Conservation (phyloP, 2,797 vertebrate species). For the Setipinna tenuifilis region DNA sequence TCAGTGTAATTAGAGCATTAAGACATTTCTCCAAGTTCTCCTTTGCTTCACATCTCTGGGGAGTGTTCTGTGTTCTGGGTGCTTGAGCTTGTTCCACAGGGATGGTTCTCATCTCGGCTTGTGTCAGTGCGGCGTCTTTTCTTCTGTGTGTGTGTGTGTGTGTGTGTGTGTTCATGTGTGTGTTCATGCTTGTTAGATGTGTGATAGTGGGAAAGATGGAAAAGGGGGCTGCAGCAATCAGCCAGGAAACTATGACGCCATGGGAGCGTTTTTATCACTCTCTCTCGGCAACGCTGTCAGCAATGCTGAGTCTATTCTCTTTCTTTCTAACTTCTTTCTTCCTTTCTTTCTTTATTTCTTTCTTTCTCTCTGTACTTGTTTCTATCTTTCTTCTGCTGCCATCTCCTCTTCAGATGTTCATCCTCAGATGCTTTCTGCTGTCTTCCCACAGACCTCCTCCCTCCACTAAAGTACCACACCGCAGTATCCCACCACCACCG, state of each 20-base stretch:
- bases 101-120: neutral
- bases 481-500: no score
- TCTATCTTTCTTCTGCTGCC: slow-evolving; percentile 36
- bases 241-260: neutral
- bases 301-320: neutral
- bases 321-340: neutral
- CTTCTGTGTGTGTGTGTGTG: neutral
- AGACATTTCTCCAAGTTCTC: neutral
- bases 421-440: slow-evolving; percentile 19
- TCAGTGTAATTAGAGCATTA: neutral
- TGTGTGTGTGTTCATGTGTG: neutral
- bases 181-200: neutral
- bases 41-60: neutral
- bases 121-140: neutral
- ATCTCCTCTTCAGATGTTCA: slow-evolving; percentile 32
- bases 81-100: neutral
- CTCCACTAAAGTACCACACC: no score
- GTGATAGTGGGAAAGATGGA: neutral
- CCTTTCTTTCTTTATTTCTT: slow-evolving; percentile 27
- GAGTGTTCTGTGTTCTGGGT: neutral
- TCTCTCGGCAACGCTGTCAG: no score
- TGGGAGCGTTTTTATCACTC: neutral
- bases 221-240: neutral
- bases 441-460: neutral
- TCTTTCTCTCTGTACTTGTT: slow-evolving; percentile 48